phyloP scores from a whole-genome alignment of 2,888 invertebrate species.

The Dromius quadrimaculatus region DNA sequence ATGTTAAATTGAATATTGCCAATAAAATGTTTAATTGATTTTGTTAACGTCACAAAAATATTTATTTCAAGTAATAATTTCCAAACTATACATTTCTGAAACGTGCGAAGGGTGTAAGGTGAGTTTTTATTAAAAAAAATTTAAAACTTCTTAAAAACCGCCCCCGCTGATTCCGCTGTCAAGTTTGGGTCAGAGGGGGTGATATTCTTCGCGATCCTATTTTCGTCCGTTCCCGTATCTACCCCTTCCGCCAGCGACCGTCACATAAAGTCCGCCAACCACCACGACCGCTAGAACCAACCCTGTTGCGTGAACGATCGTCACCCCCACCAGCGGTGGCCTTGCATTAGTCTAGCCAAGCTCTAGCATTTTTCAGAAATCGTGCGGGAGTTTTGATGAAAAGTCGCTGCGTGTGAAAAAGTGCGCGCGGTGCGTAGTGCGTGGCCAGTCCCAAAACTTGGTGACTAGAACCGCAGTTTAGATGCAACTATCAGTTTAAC shows the following conservation, averaged over 20 bases:
- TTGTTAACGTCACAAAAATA: too few species aligned
- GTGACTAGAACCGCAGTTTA: constrained; percentile 53
- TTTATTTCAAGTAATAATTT: too few species aligned
- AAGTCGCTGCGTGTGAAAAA: constrained; percentile 59
- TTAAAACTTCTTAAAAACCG: neutral
- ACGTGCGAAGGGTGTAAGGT: too few species aligned
- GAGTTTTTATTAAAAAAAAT: too few species aligned
- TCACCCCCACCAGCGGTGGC: constrained; percentile 34
- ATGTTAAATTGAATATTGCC: too few species aligned
- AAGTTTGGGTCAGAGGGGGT: constrained; percentile 8
- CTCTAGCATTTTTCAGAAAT: constrained; percentile 34
- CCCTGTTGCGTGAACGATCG: constrained; percentile 48
- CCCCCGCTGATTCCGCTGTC: neutral
- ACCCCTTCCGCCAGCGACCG: constrained; percentile 4
- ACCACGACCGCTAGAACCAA: constrained; percentile 18
- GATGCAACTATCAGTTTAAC: constrained; percentile 48
- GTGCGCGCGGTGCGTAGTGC: constrained; percentile 58
- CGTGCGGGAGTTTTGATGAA: constrained; percentile 64
- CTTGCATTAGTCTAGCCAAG: constrained; percentile 5
- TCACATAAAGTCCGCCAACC: too few species aligned
- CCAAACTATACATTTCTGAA: too few species aligned
- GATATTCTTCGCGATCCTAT: constrained; percentile 33
- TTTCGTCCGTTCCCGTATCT: constrained; percentile 1
- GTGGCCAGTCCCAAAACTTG: constrained; percentile 34
- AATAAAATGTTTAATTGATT: too few species aligned